Conservation (phyloP, 2,113 vertebrate species). For the Rallus limicola region DNA sequence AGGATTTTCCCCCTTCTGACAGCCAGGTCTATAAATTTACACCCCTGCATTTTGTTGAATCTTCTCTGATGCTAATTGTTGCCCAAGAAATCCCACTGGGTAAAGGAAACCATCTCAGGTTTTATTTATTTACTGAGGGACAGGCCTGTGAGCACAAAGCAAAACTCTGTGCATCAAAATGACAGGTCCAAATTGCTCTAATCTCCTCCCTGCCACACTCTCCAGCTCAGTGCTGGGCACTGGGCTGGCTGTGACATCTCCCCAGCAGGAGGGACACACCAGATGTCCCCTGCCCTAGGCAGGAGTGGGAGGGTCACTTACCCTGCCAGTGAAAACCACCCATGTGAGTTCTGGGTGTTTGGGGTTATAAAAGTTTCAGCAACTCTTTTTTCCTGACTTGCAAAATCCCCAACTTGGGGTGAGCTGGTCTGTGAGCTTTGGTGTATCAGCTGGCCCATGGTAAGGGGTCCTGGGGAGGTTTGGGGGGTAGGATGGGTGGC, state of each 20-base stretch:
- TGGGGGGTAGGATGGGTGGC: too few relatives aligned
- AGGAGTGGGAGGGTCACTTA: not conserved
- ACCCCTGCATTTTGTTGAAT: slow-evolving; percentile 1
- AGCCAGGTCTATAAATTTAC: not conserved
- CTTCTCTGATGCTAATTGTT: slow-evolving; percentile 15
- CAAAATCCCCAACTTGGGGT: not conserved
- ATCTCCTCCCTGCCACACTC: not conserved
- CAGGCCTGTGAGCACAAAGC: not conserved
- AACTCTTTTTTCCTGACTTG: not conserved
- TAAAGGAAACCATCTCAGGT: not conserved
- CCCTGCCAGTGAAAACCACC: not conserved
- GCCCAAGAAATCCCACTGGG: not conserved
- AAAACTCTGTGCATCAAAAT: not conserved
- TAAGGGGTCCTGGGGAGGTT: not conserved
- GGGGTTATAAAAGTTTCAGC: not conserved
- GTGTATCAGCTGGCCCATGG: not conserved
- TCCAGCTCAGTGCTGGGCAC: accelerated
- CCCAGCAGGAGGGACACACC: not conserved
- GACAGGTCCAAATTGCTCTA: not conserved
- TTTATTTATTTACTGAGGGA: not conserved
- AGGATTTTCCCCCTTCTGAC: not conserved
- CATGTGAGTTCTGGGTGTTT: accelerated
- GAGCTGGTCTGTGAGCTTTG: not conserved
- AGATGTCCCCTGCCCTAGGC: not conserved
- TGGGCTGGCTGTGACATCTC: not conserved